Evolutionary conservation across 2,888 invertebrate species (phyloP).

Genomic region (Acanthoscelides obtectus): DNA sequence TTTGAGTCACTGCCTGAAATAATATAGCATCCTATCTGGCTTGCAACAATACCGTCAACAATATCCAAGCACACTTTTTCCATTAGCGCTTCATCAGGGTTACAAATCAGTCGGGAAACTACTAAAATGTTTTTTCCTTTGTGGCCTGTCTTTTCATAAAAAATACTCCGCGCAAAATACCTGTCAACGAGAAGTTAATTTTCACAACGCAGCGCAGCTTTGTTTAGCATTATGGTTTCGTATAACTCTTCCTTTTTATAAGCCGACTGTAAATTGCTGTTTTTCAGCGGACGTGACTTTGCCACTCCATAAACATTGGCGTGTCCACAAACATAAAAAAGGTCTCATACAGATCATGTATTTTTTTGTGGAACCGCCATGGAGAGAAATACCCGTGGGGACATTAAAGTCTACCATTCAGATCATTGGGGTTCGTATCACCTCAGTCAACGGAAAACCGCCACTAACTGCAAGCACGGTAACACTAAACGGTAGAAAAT

Average conservation of each 20-base stretch:
- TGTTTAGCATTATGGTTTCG: background rate
- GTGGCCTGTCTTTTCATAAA: background rate
- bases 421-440: too few species aligned
- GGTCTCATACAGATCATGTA: too few species aligned
- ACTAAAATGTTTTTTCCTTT: background rate
- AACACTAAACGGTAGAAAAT: too few species aligned
- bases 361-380: too few species aligned
- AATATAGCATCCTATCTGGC: too few species aligned
- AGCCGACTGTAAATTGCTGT: background rate
- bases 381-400: too few species aligned
- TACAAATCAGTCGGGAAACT: background rate
- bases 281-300: background rate
- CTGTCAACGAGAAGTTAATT: background rate
- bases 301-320: background rate
- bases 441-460: too few species aligned
- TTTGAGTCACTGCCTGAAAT: too few species aligned
- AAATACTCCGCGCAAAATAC: background rate
- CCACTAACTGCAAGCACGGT: too few species aligned
- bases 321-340: background rate
- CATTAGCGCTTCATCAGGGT: background rate
- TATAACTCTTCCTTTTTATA: background rate
- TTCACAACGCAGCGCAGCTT: background rate
- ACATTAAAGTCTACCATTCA: too few species aligned
- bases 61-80: background rate
- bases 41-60: too few species aligned